Evolutionary conservation across 2,113 vertebrate genomes (phyloP).

Genomic region (Cephalopholis sonnerati): DNA sequence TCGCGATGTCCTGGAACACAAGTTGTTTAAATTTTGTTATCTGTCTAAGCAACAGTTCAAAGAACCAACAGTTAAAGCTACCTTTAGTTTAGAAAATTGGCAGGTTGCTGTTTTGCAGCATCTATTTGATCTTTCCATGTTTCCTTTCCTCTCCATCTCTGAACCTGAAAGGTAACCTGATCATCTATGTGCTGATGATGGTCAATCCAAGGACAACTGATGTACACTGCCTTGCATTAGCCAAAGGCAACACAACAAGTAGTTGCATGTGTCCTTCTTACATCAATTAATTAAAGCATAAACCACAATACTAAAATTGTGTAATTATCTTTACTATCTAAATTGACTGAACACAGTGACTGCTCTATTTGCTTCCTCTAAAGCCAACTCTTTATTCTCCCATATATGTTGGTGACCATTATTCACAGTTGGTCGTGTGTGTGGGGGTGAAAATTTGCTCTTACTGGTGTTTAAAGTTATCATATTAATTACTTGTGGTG

Average conservation of each 20-base stretch:
- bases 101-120: no score
- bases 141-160: background rate
- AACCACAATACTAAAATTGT: background rate
- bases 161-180: background rate
- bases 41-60: background rate
- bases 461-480: conserved; percentile 42
- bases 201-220: no score
- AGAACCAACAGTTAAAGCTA: no score
- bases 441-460: background rate
- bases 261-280: background rate
- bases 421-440: background rate
- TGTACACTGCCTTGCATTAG: no score
- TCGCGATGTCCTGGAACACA: background rate
- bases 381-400: background rate
- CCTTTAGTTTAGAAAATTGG: no score
- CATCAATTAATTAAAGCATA: background rate
- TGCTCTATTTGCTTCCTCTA: background rate
- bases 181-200: background rate
- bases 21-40: no score
- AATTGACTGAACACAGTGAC: background rate
- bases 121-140: background rate
- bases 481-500: conserved; percentile 58
- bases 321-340: background rate
- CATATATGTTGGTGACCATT: background rate
- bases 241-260: background rate